Base-by-base conservation (phyloP, 53 echinoderm and acorn worm species). In the Zoroaster sp. region DNA sequence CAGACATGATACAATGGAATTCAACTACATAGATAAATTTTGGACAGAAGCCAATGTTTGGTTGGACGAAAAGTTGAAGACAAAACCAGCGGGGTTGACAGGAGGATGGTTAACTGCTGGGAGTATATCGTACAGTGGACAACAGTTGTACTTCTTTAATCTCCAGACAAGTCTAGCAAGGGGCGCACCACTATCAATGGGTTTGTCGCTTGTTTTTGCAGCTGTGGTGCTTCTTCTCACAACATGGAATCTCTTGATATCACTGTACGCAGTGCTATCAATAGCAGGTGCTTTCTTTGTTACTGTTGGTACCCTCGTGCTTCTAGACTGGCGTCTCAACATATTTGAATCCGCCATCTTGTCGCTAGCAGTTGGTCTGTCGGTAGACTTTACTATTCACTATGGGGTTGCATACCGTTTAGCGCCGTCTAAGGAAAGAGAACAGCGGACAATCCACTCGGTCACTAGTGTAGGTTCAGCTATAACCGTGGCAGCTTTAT, bases 341-440 rank as follows among this genome's bases (percentile, higher is more conserved):
- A 91, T 96, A 23, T 86, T 95, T 33, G 96, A 96, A 73, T 93
- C 96, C 0, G 93, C 93, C 39, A 91, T 94, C 31, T 79, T 96
- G 46, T 88, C 96, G 18, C 46, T 96, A 15, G 93, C 95, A 18
- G 95, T 96, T 0, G 96, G 96, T 17, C 70, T 96, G 2, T 96
- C 96, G 18, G 94, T 96, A 5, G 96, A 96, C 55, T 96, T 96
- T 68, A 96, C 96, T 0, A 95, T 96, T 44, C 96, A 96, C 73
- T 96, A 95, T 53, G 95, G 96, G 18, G 95, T 96, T 36, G 96
- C 94, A 3, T 96, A 94, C 75, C 72, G 93, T n/a, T 67, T 96
- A 30, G 95, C 96, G 18, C 93, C 92, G 59, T 74, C 44, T 23
- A 52, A 51, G 8, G 74, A 86, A 13, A 83, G 93, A 4, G 49